Conservation (phyloP, 2,888 invertebrate species). For the Drosophila longiperda region DNA sequence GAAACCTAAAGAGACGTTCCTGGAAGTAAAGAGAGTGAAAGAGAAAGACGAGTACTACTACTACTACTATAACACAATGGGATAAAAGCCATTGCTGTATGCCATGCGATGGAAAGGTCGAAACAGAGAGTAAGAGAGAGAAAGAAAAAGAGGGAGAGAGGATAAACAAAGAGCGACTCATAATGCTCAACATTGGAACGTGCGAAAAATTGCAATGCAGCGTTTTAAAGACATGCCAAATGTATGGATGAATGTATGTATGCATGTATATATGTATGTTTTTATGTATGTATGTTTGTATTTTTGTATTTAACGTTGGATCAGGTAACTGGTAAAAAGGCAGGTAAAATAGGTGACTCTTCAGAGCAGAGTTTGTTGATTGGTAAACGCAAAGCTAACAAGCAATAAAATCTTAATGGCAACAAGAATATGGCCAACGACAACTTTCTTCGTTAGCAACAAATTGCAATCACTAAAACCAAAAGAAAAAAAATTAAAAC, state of each 20-base stretch:
- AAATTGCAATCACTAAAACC: slow-evolving; percentile 19
- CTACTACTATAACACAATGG: background rate
- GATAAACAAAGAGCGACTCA: slow-evolving; percentile 5
- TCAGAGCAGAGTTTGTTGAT: slow-evolving; percentile 29
- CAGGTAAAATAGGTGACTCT: slow-evolving; percentile 1
- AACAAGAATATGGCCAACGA: slow-evolving; percentile 18
- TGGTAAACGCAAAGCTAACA: slow-evolving; percentile 9
- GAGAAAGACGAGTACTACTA: background rate
- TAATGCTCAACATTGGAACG: slow-evolving; percentile 46
- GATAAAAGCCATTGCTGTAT: slow-evolving; percentile 10
- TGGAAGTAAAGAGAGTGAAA: slow-evolving; percentile 33
- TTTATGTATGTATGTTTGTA: background rate
- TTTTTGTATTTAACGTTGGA: background rate
- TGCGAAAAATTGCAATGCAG: slow-evolving; percentile 70
- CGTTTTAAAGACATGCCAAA: slow-evolving; percentile 21
- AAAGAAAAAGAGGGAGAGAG: background rate
- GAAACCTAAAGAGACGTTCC: slow-evolving; percentile 19
- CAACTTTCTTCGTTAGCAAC: slow-evolving; percentile 21
- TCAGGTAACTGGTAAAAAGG: slow-evolving; percentile 48
- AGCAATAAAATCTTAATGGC: slow-evolving; percentile 19
- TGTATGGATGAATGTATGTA: background rate
- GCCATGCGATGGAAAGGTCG: slow-evolving; percentile 32
- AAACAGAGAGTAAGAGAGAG: slow-evolving; percentile 7
- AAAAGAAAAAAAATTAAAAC: slow-evolving; percentile 8
- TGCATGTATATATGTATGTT: background rate